phyloP scores from a whole-genome alignment of 2,888 invertebrate species.

The Lampropteryx suffumata region DNA sequence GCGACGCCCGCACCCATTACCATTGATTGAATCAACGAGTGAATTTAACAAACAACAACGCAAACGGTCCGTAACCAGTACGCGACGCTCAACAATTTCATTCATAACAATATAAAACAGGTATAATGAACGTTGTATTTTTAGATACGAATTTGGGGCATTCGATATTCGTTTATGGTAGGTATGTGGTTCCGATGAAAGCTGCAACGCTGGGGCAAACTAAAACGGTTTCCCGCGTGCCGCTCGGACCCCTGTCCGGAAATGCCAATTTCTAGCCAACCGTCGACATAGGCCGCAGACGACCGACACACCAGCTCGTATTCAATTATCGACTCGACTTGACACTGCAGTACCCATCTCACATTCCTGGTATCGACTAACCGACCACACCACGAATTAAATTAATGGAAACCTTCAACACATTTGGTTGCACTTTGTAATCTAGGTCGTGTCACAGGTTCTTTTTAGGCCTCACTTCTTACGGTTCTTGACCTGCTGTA shows the following conservation, averaged over 20 bases:
- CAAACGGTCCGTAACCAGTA: constrained; percentile 62
- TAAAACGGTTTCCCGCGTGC: constrained; percentile 43
- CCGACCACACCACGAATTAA: constrained; percentile 13
- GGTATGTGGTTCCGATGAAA: not conserved
- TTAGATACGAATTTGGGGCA: not conserved
- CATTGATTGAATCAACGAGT: constrained; percentile 77
- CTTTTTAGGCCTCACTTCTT: not conserved
- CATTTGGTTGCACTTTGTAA: not conserved
- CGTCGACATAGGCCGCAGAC: constrained; percentile 43
- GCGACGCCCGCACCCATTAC: constrained; percentile 77
- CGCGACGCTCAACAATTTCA: constrained; percentile 33
- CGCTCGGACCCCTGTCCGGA: constrained; percentile 56
- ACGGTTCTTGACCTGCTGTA: not conserved
- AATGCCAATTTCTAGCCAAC: constrained; percentile 60
- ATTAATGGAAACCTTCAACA: constrained; percentile 3
- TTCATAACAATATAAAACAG: constrained; percentile 21
- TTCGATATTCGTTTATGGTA: not conserved
- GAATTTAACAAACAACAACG: constrained; percentile 70
- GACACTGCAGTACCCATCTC: constrained; percentile 43
- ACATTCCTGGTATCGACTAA: constrained; percentile 16
- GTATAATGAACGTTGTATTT: constrained; percentile 16
- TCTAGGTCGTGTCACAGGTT: not conserved
- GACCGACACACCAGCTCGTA: constrained; percentile 50
- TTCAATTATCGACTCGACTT: constrained; percentile 59
- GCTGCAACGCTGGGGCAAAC: constrained; percentile 29